Evolutionary conservation across 1,140 invertebrate genomes (phyloP), one percentile per base, ranked within the genome.

Genomic region (Listronotus oregonensis): DNA sequence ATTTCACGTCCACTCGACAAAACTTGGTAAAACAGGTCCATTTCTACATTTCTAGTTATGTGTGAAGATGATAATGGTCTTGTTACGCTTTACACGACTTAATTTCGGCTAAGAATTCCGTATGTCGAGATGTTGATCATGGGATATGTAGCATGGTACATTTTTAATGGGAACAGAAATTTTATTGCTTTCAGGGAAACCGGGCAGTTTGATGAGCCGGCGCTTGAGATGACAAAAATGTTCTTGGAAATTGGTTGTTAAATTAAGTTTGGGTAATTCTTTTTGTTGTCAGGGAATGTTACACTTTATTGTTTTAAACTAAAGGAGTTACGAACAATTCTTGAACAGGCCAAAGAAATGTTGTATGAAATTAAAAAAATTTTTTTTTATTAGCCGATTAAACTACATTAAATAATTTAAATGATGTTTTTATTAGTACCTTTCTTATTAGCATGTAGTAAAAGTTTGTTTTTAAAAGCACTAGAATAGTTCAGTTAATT

Each of bases 21-120:
- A 37, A 37, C 3, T 37, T 8, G 12, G 31, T 49, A 39, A 44
- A 60, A 60, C 57, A 60, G 46, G 57, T 49, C 57, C 57, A 39
- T 58, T 46, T 37, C 34, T 37, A 10, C 34, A 37, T 37, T 56
- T 56, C 37, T 56, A 56, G 52, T 56, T 56, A 21, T 37, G 32
- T 60, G 34, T 34, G 17, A 39, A 60, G 34, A 37, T 37, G 8
- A 49, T 60, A 60, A 60, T 60, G 44, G 27, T 12, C 46, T 15
- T 17, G 52, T 37, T 37, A 37, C 34, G 34, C 34, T 37, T 21
- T 43, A 64, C 37, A 37, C n/a, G 27, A 32, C 44, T 40, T 56
- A 43, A 47, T 64, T 56, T 34, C 42, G 52, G 42, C 9, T 46
- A 64, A 55, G 32, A 32, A 34, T 14, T 17, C 43, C 43, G 9